A percentile compares a stretch with the other conserved stretches of the same genome.
phyloP scores from a whole-genome alignment of 2,888 invertebrate species.

The Nebria salina region DNA sequence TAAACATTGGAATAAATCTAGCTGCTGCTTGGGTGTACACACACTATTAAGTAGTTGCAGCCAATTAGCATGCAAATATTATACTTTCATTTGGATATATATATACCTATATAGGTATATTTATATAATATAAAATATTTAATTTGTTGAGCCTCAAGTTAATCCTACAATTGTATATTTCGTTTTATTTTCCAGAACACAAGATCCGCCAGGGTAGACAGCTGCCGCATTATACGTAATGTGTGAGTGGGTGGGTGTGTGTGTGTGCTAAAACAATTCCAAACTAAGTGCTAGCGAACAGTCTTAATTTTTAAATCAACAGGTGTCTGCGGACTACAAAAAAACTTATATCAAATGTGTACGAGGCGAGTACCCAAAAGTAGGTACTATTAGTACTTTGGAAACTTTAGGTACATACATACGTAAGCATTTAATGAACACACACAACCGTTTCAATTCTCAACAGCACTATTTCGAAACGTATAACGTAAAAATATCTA shows the following conservation, averaged over 20 bases:
- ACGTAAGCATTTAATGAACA: too few species aligned
- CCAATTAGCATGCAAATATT: too few species aligned
- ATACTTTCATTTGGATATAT: too few species aligned
- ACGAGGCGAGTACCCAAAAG: background rate
- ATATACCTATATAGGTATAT: too few species aligned
- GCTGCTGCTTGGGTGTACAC: too few species aligned
- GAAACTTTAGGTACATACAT: background rate
- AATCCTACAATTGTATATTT: background rate
- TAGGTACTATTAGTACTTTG: background rate
- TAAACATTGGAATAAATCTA: too few species aligned
- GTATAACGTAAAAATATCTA: too few species aligned
- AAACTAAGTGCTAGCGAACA: constrained; percentile 33
- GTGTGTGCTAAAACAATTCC: constrained; percentile 35
- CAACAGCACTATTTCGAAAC: too few species aligned
- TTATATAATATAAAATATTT: too few species aligned
- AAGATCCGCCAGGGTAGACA: background rate
- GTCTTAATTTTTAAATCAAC: constrained; percentile 49
- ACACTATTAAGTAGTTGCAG: too few species aligned
- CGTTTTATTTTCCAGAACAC: background rate
- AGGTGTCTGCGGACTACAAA: constrained; percentile 48
- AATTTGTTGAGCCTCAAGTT: too few species aligned
- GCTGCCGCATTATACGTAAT: background rate
- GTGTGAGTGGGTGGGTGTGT: background rate
- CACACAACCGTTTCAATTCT: too few species aligned
- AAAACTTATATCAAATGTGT: constrained; percentile 37